Base-by-base conservation (phyloP, 2,113 vertebrate genomes). In the Nothobranchius kuhntae region DNA sequence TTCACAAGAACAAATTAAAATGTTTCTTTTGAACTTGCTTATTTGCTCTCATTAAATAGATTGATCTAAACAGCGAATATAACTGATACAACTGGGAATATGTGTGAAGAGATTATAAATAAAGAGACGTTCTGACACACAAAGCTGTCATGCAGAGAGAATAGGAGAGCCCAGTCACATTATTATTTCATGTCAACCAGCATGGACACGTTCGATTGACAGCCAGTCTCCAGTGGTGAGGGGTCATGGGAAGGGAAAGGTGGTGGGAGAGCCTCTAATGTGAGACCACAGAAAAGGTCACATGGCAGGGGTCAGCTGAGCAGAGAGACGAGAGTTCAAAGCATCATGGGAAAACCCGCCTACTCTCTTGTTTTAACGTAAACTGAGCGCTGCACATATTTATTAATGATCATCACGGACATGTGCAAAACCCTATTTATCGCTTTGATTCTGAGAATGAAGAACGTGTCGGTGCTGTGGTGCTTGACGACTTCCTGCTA, bases 161-260 rank as follows among this genome's bases (percentile, higher is more conserved):
- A 53, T 4, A 66, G 4, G 45, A 65, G 55, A 9, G 24, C 60
- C 73, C 57, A 59, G 58, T 24, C 58, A 68, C 58, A 68, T 59
- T 58, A 13, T 53, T 36, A 53, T 72, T 86, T 85, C 75, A 81
- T 7, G 67, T 52, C 26, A 48, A 68, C 57, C 53, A 50, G 53
- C 53, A 58, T 17, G 40, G 61, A 84, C 73, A 57, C 59, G 65
- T 65, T 40, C 62, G 68, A 85, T 55, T 80, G 80, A 83, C 77
- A 78, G 60, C 12, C 47, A 61, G 42, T 54, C 45, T 75, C 63
- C 40, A 46, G 71, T 65, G 52, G 62, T 61, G 65, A 65, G 63
- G 77, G 70, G 64, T 42, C 13, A 35, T 56, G 58, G 26, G 69
- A 53, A 72, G 44, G 36, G 30, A 51, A 60, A 77, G 67, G 79